Conservation (phyloP, 92 coral and sea anemone genomes). For the Umimayanthus chanpuru region DNA sequence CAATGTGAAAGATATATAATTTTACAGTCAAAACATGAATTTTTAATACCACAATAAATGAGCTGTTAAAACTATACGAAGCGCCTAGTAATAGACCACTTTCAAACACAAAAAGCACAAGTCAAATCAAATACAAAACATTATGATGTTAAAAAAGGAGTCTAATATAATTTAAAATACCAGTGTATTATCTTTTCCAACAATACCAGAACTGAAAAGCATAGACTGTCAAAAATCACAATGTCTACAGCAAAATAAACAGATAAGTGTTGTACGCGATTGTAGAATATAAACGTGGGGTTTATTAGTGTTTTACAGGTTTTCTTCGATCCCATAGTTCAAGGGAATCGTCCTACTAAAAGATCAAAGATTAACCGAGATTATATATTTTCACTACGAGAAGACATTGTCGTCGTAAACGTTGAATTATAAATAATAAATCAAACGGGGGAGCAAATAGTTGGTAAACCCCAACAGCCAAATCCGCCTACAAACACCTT, state of each 20-base stretch:
- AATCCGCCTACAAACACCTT: constrained; percentile 24
- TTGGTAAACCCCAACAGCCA: constrained; percentile 49
- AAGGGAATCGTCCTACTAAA: constrained; percentile 1
- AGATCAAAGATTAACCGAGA: constrained; percentile 79
- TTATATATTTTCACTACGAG: constrained; percentile 57
- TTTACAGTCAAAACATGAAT: constrained; percentile 17
- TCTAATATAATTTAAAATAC: constrained; percentile 10
- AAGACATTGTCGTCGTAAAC: constrained; percentile 68
- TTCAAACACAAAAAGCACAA: constrained; percentile 9
- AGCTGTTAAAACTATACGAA: constrained; percentile 20
- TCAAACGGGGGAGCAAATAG: constrained; percentile 65
- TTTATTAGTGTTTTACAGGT: background rate
- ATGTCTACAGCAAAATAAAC: constrained; percentile 26
- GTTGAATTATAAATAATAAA: constrained; percentile 81
- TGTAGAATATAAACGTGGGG: background rate
- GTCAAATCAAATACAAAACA: background rate
- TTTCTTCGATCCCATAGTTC: background rate
- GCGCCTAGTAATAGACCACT: background rate
- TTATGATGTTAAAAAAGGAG: background rate
- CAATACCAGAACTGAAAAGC: constrained; percentile 3
- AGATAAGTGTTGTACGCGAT: constrained; percentile 1
- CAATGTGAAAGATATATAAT: background rate
- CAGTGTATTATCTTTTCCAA: constrained; percentile 1
- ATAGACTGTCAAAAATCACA: constrained; percentile 33
- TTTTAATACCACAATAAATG: constrained; percentile 33